phyloP scores from a whole-genome alignment of 2,113 vertebrate genomes.

The Chaetodon auriga region DNA sequence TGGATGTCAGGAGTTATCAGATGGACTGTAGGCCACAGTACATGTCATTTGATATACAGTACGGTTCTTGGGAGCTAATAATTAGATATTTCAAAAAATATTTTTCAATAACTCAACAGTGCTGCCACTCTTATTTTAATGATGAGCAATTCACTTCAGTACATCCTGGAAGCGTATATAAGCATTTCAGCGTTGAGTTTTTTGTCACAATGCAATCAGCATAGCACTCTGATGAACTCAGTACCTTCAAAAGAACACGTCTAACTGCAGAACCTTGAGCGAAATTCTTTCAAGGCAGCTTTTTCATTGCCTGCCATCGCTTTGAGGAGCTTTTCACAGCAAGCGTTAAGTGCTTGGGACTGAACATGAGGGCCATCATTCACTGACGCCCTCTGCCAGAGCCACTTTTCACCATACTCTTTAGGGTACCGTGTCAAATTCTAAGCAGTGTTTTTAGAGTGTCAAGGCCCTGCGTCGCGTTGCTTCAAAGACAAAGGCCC shows the following conservation, averaged over 20 bases:
- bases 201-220: slow-evolving; percentile 42
- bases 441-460: slow-evolving; percentile 58
- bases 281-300: slow-evolving; percentile 31
- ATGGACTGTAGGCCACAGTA: slow-evolving; percentile 31
- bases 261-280: slow-evolving; percentile 43
- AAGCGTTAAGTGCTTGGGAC: slow-evolving; percentile 61
- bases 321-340: slow-evolving; percentile 57
- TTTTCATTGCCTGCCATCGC: slow-evolving; percentile 46
- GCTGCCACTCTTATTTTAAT: not conserved
- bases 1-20: slow-evolving; percentile 30
- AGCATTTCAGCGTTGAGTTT: slow-evolving; percentile 4
- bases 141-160: slow-evolving; percentile 1
- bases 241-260: slow-evolving; percentile 12
- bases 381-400: slow-evolving; percentile 55
- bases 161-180: not conserved
- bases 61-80: too few relatives aligned
- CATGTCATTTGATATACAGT: slow-evolving; percentile 9
- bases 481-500: slow-evolving; percentile 59
- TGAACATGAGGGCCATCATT: slow-evolving; percentile 68
- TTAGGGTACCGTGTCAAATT: slow-evolving; percentile 48
- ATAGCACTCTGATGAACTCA: slow-evolving; percentile 20
- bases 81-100: not conserved
- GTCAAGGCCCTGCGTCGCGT: slow-evolving; percentile 52
- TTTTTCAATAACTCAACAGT: not conserved
- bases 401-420: slow-evolving; percentile 54